These are phyloP conservation scores for Euura saliciscinereae DNA, from an alignment of 1,140 invertebrate genomes.

Conservation along the genomic window DNA sequence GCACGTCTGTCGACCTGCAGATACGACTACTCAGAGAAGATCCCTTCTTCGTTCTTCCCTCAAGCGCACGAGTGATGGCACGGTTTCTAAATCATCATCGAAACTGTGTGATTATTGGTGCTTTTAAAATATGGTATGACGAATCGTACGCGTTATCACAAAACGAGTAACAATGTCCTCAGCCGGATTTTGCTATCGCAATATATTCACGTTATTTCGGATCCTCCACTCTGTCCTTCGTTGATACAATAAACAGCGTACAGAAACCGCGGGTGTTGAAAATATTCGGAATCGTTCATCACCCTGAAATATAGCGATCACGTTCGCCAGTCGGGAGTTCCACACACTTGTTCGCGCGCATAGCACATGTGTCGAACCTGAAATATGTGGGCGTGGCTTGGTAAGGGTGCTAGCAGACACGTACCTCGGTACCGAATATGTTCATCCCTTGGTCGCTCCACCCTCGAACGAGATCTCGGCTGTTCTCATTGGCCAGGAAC, in stretches of 20 bases:
- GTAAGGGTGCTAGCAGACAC: slow-evolving; percentile 52
- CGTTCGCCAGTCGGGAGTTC: neutral
- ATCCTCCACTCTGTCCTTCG: too few species aligned
- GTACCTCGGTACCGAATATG: slow-evolving; percentile 57
- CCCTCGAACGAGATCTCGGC: slow-evolving; percentile 48
- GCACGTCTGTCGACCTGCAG: neutral
- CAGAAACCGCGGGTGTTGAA: slow-evolving; percentile 42
- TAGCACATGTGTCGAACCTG: slow-evolving; percentile 60
- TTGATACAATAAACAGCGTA: slow-evolving; percentile 3
- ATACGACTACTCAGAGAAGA: too few species aligned
- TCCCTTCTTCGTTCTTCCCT: too few species aligned
- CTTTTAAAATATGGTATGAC: neutral
- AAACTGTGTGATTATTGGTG: too few species aligned
- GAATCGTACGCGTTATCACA: neutral
- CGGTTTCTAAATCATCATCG: too few species aligned
- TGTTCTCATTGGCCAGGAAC: slow-evolving; percentile 45
- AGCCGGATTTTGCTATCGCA: neutral
- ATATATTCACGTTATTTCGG: too few species aligned
- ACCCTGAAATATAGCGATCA: slow-evolving; percentile 48
- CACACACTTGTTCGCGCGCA: slow-evolving; percentile 22
- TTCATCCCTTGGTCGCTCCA: slow-evolving; percentile 56
- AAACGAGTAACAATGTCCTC: neutral
- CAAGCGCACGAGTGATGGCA: too few species aligned
- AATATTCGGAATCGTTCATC: slow-evolving; percentile 59
- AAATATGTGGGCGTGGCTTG: slow-evolving; percentile 62